phyloP scores from a whole-genome alignment of 2,888 invertebrate genomes.

The Xanthostigma xanthostigma region DNA sequence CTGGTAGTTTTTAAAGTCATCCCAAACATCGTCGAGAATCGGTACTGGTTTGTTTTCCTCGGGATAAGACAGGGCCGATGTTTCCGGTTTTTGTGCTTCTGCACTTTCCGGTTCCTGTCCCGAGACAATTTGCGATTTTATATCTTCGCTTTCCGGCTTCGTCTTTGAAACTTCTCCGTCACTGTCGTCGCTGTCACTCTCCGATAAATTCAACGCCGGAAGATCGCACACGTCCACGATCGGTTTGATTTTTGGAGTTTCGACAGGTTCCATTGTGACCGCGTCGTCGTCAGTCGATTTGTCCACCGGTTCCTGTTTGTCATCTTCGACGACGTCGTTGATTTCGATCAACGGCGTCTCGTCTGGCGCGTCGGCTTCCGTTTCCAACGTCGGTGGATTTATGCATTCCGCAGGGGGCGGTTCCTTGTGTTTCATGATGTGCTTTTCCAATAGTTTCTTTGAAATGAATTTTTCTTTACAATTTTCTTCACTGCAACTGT shows the following conservation, averaged over 20 bases:
- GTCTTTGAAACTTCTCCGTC: constrained; percentile 26
- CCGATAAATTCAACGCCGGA: constrained; percentile 69
- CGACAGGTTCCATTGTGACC: constrained; percentile 13
- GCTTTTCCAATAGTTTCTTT: constrained; percentile 58
- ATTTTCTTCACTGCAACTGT: constrained; percentile 51
- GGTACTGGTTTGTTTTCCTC: constrained; percentile 40
- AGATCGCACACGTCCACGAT: constrained; percentile 53
- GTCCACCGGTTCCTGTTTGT: constrained; percentile 23
- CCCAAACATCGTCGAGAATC: constrained; percentile 58
- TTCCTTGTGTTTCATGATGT: constrained; percentile 45
- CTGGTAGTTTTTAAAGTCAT: constrained; percentile 60
- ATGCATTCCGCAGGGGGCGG: constrained; percentile 19
- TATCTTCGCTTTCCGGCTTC: not conserved
- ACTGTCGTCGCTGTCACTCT: constrained; percentile 63
- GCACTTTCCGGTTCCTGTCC: constrained; percentile 15
- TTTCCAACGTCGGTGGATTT: constrained; percentile 18
- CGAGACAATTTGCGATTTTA: constrained; percentile 4
- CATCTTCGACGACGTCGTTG: constrained; percentile 18
- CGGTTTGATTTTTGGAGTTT: constrained; percentile 21
- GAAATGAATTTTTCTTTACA: constrained; percentile 72
- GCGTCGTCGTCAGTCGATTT: constrained; percentile 23
- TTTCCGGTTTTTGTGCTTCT: constrained; percentile 14
- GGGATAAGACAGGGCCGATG: constrained; percentile 1
- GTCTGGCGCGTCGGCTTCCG: constrained; percentile 13
- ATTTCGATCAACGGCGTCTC: constrained; percentile 8